Percentiles rank a stretch among this genome's conserved stretches.
These are phyloP conservation scores for Hedya salicella DNA, from an alignment of 2,888 invertebrate species.

Conservation along the genomic window DNA sequence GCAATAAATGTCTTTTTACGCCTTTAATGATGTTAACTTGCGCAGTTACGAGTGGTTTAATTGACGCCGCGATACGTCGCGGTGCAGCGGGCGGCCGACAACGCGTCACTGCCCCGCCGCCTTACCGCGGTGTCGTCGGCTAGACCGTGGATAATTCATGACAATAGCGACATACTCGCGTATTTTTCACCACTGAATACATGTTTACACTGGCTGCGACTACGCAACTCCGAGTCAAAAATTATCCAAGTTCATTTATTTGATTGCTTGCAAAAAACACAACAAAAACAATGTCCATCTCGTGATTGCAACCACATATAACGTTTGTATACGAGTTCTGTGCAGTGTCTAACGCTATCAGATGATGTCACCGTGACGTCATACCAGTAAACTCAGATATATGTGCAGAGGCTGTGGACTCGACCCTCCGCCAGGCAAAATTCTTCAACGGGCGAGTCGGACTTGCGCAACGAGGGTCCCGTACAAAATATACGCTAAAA, in stretches of 20 bases:
- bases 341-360: slow-evolving; percentile 62
- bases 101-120: slow-evolving; percentile 49
- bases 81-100: slow-evolving; percentile 58
- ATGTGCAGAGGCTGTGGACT: slow-evolving; percentile 19
- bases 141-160: slow-evolving; percentile 74
- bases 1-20: slow-evolving; percentile 84
- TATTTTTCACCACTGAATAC: slow-evolving; percentile 51
- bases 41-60: slow-evolving; percentile 76
- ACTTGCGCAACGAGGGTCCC: too few relatives aligned
- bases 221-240: background rate
- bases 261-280: background rate
- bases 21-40: slow-evolving; percentile 83
- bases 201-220: slow-evolving; percentile 16
- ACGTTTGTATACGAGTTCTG: slow-evolving; percentile 1
- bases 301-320: background rate
- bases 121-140: slow-evolving; percentile 57
- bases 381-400: slow-evolving; percentile 24
- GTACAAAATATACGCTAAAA: too few relatives aligned
- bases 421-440: slow-evolving; percentile 21
- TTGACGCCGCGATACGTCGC: slow-evolving; percentile 72
- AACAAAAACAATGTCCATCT: slow-evolving; percentile 1
- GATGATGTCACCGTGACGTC: slow-evolving; percentile 58
- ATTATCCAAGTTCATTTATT: too few relatives aligned
- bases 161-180: slow-evolving; percentile 61
- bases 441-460: slow-evolving; percentile 24